Evolutionary conservation across 1,140 invertebrate genomes (phyloP), one percentile per base, ranked within the genome.

Genomic region (Macrobrachium rosenbergii): DNA sequence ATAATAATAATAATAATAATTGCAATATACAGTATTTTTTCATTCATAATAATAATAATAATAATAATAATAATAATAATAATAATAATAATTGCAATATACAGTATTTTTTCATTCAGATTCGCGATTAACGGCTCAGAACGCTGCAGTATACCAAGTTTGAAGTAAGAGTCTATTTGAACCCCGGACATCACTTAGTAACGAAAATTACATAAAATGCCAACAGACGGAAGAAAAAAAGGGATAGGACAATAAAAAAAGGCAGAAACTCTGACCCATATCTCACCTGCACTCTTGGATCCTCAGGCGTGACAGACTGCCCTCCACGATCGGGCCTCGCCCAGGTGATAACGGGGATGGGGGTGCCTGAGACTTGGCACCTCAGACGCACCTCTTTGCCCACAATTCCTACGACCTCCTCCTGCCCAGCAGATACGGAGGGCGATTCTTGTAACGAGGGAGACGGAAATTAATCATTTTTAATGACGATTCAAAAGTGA

Each of bases 341-440:
- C 92, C 92, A 92, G 43, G 90, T 90, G 64, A 92, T 81, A 17
- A 90, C 85, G 17, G 92, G 92, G 45, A 90, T 84, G 23, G 92
- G 92, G 58, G 89, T 91, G 28, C 92, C 92, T 0, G 91, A 90
- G 78, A 88, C 85, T 89, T 84, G 21, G 90, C 90, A 90, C 87
- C 80, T 83, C 75, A 91, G 89, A 11, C 89, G 83, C 11, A 89
- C 89, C 83, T 90, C 85, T 17, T 85, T 63, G 7, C 89, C 89
- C 14, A 77, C 76, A 7, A 83, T 85, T 17, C 69, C 85, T 17
- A 69, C 81, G 14, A 90, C 88, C 10, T 82, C 80, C 43, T 83
- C 82, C 28, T 87, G 62, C 19, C 58, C 60, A n/a, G 43, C 52
- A 5, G 67, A 59, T 11, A 76, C 72, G 17, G 59, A 58, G 19